Percentiles rank a stretch among this genome's conserved stretches.
These are phyloP conservation scores for Drosophila parabipectinata DNA, from an alignment of 1,140 invertebrate genomes.

Conservation along the genomic window DNA sequence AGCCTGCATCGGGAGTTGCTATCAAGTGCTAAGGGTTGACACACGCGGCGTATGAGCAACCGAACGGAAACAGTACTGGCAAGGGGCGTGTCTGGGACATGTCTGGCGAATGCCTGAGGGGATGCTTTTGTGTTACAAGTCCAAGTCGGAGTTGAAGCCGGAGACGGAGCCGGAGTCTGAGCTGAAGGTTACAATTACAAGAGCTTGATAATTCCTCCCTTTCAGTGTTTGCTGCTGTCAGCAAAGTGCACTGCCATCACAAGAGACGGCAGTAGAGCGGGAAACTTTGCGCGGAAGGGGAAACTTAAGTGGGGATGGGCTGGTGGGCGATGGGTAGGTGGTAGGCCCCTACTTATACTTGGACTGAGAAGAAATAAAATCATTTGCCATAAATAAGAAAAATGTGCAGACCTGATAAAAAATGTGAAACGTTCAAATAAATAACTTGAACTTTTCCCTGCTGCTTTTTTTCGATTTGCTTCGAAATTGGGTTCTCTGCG, in stretches of 20 bases:
- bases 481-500: slow-evolving; percentile 43
- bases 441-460: slow-evolving; percentile 71
- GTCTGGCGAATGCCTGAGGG: slow-evolving; percentile 63
- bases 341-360: slow-evolving; percentile 23
- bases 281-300: slow-evolving; percentile 2
- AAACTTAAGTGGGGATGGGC: not conserved
- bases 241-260: slow-evolving; percentile 52
- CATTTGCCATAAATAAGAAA: slow-evolving; percentile 79
- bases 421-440: slow-evolving; percentile 80
- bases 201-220: slow-evolving; percentile 69
- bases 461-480: slow-evolving; percentile 49
- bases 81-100: slow-evolving; percentile 63
- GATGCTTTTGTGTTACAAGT: slow-evolving; percentile 50
- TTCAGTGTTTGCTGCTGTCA: slow-evolving; percentile 69
- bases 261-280: slow-evolving; percentile 9
- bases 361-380: slow-evolving; percentile 58
- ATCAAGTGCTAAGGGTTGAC: slow-evolving; percentile 48
- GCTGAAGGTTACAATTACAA: slow-evolving; percentile 69
- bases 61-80: slow-evolving; percentile 34
- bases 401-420: slow-evolving; percentile 74
- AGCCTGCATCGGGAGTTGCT: slow-evolving; percentile 43
- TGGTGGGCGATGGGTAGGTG: not conserved
- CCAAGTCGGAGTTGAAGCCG: slow-evolving; percentile 17
- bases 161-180: slow-evolving; percentile 13
- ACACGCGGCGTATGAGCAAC: slow-evolving; percentile 58